Evolutionary conservation across 2,113 vertebrate species (phyloP).

Genomic region (Baryphthengus martii): DNA sequence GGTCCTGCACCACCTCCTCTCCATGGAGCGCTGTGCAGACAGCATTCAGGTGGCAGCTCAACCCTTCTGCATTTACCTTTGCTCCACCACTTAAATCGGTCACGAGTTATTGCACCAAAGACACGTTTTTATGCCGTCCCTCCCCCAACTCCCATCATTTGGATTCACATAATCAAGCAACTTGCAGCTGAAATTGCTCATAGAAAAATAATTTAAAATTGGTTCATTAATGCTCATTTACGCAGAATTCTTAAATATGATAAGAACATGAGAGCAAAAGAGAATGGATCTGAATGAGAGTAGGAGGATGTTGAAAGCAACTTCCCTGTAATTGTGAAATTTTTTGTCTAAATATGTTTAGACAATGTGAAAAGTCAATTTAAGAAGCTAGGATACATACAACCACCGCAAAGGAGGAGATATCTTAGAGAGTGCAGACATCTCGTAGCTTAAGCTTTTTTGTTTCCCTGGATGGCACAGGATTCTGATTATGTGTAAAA

Average conservation of each 20-base stretch:
- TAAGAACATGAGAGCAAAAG: constrained; percentile 34
- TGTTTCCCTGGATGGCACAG: background rate
- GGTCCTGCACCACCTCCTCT: background rate
- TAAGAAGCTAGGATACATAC: constrained; percentile 14
- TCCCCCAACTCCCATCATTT: constrained; percentile 8
- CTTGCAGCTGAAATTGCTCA: constrained; percentile 62
- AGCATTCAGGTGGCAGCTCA: background rate
- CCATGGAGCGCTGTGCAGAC: background rate
- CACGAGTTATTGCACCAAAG: constrained; percentile 9
- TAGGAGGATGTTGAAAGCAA: constrained; percentile 61
- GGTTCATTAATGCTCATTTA: constrained; percentile 68
- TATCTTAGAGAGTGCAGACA: background rate
- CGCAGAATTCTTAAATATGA: constrained; percentile 57
- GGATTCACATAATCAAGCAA: constrained; percentile 60
- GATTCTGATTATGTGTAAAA: background rate
- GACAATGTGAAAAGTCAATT: constrained; percentile 55
- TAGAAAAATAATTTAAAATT: constrained; percentile 66
- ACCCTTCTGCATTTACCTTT: background rate
- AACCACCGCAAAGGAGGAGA: background rate
- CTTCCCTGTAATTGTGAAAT: constrained; percentile 41
- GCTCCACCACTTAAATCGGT: background rate
- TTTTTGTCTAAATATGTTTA: constrained; percentile 58
- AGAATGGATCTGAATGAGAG: constrained; percentile 45
- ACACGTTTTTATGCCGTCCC: background rate
- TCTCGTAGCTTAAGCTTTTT: background rate